A percentile compares a stretch with the other conserved stretches of the same genome.
Evolutionary conservation across 1,140 invertebrate species (phyloP).

Genomic region (Grapholita molesta): DNA sequence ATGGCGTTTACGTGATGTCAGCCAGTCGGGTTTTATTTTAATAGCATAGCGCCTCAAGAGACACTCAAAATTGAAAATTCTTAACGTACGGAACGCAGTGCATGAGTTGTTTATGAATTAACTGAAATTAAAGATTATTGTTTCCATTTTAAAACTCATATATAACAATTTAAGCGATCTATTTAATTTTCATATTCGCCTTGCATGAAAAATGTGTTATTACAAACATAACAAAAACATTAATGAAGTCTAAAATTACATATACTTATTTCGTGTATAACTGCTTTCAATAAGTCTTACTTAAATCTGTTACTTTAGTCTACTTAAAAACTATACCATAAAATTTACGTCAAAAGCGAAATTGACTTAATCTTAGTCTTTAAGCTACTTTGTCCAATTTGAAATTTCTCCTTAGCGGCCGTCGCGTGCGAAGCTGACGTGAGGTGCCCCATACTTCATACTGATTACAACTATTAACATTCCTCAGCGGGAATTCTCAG

Average conservation of each 20-base stretch:
- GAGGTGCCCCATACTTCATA: conserved; percentile 41
- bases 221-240: too few species aligned
- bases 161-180: too few species aligned
- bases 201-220: too few species aligned
- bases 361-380: not conserved
- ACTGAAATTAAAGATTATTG: not conserved
- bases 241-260: too few species aligned
- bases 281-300: too few species aligned
- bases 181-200: too few species aligned
- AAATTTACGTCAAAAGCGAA: not conserved
- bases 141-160: not conserved
- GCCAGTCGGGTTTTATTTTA: conserved; percentile 68
- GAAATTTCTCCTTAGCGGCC: not conserved
- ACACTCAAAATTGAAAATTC: conserved; percentile 74
- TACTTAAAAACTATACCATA: not conserved
- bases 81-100: conserved; percentile 41
- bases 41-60: conserved; percentile 44
- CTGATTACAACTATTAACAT: conserved; percentile 62
- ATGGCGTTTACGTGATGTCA: conserved; percentile 69
- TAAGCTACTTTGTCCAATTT: not conserved
- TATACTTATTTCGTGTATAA: too few species aligned
- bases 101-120: conserved; percentile 13
- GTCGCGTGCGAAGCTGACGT: conserved; percentile 53
- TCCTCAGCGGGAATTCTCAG: conserved; percentile 61
- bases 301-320: too few species aligned